phyloP scores from a whole-genome alignment of 2,888 invertebrate genomes.

The Trissonchulus sp. region DNA sequence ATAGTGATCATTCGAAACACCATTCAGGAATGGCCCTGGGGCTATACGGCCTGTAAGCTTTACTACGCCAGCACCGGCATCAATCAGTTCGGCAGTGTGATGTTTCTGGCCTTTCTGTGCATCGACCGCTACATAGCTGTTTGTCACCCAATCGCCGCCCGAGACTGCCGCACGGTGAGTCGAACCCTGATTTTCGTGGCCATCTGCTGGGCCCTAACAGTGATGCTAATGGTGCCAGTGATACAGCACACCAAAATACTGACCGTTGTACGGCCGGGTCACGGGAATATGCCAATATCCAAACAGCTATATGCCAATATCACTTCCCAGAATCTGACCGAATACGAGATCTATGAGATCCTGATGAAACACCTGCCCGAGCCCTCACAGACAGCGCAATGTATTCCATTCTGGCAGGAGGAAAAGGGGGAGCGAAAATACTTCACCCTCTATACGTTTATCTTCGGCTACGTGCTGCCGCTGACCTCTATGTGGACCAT shows the following conservation, averaged over 20 bases:
- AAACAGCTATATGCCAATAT: neutral
- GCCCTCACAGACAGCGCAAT: neutral
- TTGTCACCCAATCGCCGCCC: slow-evolving; percentile 19
- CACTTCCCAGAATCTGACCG: neutral
- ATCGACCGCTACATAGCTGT: slow-evolving; percentile 28
- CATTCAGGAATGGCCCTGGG: neutral
- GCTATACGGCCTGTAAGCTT: slow-evolving; percentile 23
- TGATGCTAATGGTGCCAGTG: neutral
- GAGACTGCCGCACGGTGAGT: slow-evolving; percentile 6
- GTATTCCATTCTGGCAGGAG: neutral
- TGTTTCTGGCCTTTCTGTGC: slow-evolving; percentile 18
- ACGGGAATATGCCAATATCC: too few relatives aligned
- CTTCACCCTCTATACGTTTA: neutral
- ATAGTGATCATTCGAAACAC: neutral
- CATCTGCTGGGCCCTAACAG: neutral
- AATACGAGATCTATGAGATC: neutral
- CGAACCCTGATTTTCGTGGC: neutral
- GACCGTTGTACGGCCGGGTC: neutral
- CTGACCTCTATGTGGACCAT: neutral
- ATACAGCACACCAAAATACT: neutral
- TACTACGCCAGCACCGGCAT: slow-evolving; percentile 9
- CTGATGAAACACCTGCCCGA: neutral
- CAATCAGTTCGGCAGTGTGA: slow-evolving; percentile 15
- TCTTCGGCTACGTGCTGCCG: neutral
- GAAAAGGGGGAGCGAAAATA: neutral